Evolutionary conservation across 1,140 invertebrate genomes (phyloP), one percentile per base, ranked within the genome.

Genomic region (Ruditapes philippinarum): DNA sequence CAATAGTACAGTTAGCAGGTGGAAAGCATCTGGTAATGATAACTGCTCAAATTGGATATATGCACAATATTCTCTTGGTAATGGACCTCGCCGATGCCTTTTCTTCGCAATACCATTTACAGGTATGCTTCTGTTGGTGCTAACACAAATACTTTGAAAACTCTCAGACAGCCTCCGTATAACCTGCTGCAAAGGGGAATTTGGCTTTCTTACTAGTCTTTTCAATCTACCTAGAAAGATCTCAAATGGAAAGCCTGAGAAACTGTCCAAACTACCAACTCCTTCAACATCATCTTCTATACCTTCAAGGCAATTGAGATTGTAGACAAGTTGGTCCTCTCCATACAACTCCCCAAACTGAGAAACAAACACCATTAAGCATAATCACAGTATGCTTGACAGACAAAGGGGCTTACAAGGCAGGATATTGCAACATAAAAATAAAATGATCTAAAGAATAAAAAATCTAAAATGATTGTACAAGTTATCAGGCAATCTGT

Each of bases 161-260:
- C 86, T 79, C 33, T 90, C 68, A 0, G 81, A 86, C 36, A 90
- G 33, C 36, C 88, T 76, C 60, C 54, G 31, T 42, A 90, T 51
- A 36, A 90, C 36, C 38, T 90, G 82, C 36, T 85, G 74, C 19
- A 85, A 49, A 14, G 82, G 68, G 38, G 22, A 90, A 31, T 88
- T 90, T 0, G 73, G 57, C 45, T 86, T 79, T 17, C 89, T 36
- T n/a, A 90, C 83, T 17, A 88, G n/a, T 45, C 60, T 62, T 31
- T 90, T 90, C 7, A 90, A 38, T 45, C 62, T 49, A 0, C 54
- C 78, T 28, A 90, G 36, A 89, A 62, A 88, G 68, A 60, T 89
- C 80, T 91, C 90, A 91, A 89, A 91, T 17, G 45, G 17, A 83
- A 90, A 90, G 57, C 19, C 36, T n/a, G 87, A 89, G 51, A 70